Evolutionary conservation across 1,140 invertebrate species (phyloP).

Genomic region (Euwallacea fornicatus): DNA sequence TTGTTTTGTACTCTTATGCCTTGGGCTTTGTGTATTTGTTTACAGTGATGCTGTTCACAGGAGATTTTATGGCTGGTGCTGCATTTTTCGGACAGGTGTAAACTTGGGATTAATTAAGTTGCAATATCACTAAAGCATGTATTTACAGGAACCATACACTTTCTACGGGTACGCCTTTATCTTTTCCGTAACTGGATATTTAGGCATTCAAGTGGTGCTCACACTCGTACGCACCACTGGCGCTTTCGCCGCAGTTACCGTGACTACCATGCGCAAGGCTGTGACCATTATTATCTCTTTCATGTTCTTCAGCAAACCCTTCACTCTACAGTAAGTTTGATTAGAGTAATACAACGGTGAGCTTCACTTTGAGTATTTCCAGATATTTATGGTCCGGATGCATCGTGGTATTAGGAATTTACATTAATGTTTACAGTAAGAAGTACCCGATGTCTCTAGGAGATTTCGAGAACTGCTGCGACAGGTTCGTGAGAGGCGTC

Average conservation of each 20-base stretch:
- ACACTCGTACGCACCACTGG: slow-evolving; percentile 84
- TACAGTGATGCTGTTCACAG: slow-evolving; percentile 71
- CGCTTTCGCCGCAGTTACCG: slow-evolving; percentile 88
- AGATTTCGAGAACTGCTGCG: slow-evolving; percentile 44
- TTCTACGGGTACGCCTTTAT: slow-evolving; percentile 85
- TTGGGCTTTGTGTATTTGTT: slow-evolving; percentile 87
- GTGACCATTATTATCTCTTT: slow-evolving; percentile 92
- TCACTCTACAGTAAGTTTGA: slow-evolving; percentile 83
- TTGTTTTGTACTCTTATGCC: slow-evolving; percentile 91
- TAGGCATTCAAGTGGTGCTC: slow-evolving; percentile 90
- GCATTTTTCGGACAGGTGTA: slow-evolving; percentile 75
- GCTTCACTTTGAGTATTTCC: slow-evolving; percentile 48
- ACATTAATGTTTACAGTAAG: slow-evolving; percentile 87
- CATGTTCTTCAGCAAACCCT: slow-evolving; percentile 91
- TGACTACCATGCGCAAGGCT: slow-evolving; percentile 85
- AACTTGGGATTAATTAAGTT: too few species aligned
- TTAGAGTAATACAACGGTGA: slow-evolving; percentile 27
- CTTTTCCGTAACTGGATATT: slow-evolving; percentile 86
- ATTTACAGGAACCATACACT: slow-evolving; percentile 66
- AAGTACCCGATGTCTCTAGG: slow-evolving; percentile 55
- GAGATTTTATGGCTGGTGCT: slow-evolving; percentile 75
- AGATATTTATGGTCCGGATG: slow-evolving; percentile 90
- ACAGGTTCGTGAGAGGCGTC: slow-evolving; percentile 37
- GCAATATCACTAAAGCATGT: too few species aligned
- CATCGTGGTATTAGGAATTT: slow-evolving; percentile 86